Conservation (phyloP, 2,888 invertebrate species). For the Cordylochernes scorpioides region DNA sequence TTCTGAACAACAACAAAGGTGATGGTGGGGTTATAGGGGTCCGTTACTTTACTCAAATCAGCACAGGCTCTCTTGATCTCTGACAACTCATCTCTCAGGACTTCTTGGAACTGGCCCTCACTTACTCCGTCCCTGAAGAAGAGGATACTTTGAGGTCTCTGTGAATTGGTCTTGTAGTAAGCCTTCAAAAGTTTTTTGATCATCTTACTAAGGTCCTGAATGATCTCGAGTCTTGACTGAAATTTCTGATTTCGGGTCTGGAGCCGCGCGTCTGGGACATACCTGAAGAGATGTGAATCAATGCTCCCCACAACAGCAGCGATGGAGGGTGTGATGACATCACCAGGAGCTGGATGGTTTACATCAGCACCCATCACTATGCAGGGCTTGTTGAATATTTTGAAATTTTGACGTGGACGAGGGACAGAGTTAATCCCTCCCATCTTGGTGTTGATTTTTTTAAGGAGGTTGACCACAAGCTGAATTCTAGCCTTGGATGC, state of each 20-base stretch:
- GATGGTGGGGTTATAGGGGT: slow-evolving; percentile 40
- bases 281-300: slow-evolving; percentile 29
- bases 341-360: slow-evolving; percentile 62
- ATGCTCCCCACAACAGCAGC: slow-evolving; percentile 45
- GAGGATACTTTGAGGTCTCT: slow-evolving; percentile 33
- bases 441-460: slow-evolving; percentile 20
- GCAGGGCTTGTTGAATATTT: slow-evolving; percentile 27
- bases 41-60: slow-evolving; percentile 22
- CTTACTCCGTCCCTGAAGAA: slow-evolving; percentile 58
- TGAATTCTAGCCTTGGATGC: slow-evolving; percentile 16
- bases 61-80: slow-evolving; percentile 36
- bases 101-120: slow-evolving; percentile 48
- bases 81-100: slow-evolving; percentile 25
- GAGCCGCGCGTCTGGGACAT: slow-evolving; percentile 38
- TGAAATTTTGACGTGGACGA: slow-evolving; percentile 4
- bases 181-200: slow-evolving; percentile 34
- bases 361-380: slow-evolving; percentile 68
- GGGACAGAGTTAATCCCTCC: slow-evolving; percentile 19
- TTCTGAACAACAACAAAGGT: slow-evolving; percentile 87
- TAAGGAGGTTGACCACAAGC: slow-evolving; percentile 17
- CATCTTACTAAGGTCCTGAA: slow-evolving; percentile 35
- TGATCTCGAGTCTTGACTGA: slow-evolving; percentile 14
- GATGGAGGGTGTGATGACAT: slow-evolving; percentile 30
- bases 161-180: slow-evolving; percentile 27
- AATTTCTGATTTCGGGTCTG: slow-evolving; percentile 26